A percentile compares a stretch with the other conserved stretches of the same genome.
These are phyloP conservation scores for Philonicus albiceps DNA, from an alignment of 2,888 invertebrate genomes.

Conservation along the genomic window DNA sequence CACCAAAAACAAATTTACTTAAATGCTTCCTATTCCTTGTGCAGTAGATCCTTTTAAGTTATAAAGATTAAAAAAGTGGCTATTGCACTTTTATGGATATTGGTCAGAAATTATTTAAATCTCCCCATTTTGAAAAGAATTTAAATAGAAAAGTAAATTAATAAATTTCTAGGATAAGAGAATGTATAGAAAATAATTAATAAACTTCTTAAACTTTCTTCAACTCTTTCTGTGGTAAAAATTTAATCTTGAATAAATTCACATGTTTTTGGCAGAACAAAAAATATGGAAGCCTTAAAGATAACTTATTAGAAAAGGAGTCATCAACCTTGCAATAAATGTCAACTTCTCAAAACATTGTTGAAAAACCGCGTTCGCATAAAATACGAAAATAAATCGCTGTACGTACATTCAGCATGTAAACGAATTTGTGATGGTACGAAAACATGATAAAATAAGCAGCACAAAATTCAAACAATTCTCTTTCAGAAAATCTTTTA, in stretches of 20 bases:
- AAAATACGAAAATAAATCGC: background rate
- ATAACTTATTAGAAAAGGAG: background rate
- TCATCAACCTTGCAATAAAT: background rate
- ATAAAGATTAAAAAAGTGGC: background rate
- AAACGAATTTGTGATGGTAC: background rate
- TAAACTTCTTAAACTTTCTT: too few species aligned
- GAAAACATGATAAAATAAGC: background rate
- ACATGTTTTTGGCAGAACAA: too few species aligned
- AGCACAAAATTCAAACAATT: background rate
- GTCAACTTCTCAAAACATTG: background rate
- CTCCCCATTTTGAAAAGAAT: too few species aligned
- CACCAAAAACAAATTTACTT: background rate
- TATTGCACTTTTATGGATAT: background rate
- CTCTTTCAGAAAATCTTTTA: background rate
- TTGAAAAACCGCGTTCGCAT: background rate
- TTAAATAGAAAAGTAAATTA: too few species aligned
- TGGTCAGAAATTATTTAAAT: too few species aligned
- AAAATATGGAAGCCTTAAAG: too few species aligned
- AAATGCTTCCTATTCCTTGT: background rate
- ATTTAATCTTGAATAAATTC: background rate
- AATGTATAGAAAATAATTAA: too few species aligned
- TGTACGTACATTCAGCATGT: background rate
- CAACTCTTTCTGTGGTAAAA: background rate
- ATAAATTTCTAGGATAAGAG: too few species aligned
- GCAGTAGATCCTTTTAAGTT: background rate